Evolutionary conservation across 2,113 vertebrate genomes (phyloP), one percentile per base, ranked within the genome.

Genomic region (Phaetusa simplex): DNA sequence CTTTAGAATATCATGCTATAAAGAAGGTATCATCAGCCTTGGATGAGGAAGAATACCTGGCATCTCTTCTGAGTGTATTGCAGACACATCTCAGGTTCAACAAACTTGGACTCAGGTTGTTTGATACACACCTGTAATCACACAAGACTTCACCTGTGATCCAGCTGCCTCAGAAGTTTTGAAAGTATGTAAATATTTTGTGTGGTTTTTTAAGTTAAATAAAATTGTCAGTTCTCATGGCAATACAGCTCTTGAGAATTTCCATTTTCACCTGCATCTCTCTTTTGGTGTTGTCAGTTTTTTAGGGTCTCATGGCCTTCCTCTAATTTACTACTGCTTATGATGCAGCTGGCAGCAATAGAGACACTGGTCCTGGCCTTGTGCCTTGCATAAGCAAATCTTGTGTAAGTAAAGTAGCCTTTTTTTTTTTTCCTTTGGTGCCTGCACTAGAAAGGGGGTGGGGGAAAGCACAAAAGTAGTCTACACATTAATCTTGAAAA

Each of bases 181-280:
- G 1, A 5, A 62, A 47, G 6, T 1, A 32, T 95, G 86, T 97
- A 93, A 88, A 94, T 97, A 95, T 59, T 86, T 50, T 42, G 5
- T 79, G 27, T 5, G 4, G 10, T 62, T 62, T 58, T 96, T 87
- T 71, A 53, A 88, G 90, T 36, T 89, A 82, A 97, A 97, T 96
- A 97, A 97, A 97, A 85, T 29, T 14, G 23, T 86, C 49, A 38
- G 14, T 69, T 93, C 65, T 79, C 1, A 5, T 76, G 58, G 66
- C 82, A 26, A 23, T 52, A 34, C 27, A 73, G 34, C 40, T 77
- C 27, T n/a, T 43, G 5, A 70, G 50, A 52, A 24, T 76, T 62
- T 62, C 3, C 13, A 1, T 73, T 65, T 66, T 45, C 5, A 29
- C 17, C 6, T 42, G 27, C 11, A 7, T n/a, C 6, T 58, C 17